Evolutionary conservation across 64 coral and sea anemone species (phyloP), one percentile per base, ranked within the genome.

Genomic region (Acropora tenuis): DNA sequence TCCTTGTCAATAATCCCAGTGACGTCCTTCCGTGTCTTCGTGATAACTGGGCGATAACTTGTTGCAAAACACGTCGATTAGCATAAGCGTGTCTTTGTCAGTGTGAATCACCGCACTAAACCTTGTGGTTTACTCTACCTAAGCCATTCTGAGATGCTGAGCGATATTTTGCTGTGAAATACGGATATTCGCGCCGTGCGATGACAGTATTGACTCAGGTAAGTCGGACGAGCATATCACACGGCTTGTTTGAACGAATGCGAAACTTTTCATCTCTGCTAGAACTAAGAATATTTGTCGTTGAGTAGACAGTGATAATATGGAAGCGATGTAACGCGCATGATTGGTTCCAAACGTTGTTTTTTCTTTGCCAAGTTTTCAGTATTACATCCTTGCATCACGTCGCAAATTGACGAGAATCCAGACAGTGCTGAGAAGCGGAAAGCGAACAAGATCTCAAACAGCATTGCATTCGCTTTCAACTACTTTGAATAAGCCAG

Each of bases 81-180:
- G 63, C 82, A 85, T 85, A 85, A 71, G 20, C 44, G 60, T 45
- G 50, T 81, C 65, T 85, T 71, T 71, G 65, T 71, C 44, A 72
- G 82, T 65, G 50, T 85, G 82, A 43, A 85, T 69, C 6, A 55
- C 52, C 52, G 8, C 47, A 65, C 43, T 1, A 69, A 50, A 50
- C 12, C 82, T 6, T 46, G 42, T 67, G 63, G 47, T 12, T 45
- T 71, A 49, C 5, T 46, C 44, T 16, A 46, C 17, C 59, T 85
- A 65, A 85, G 17, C 82, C 47, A 71, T 48, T 47, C 46, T n/a
- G 5, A 45, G 82, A 49, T 8, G 63, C 65, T 47, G 59, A 71
- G 45, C 17, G 82, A 85, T 48, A 48, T 71, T 85, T 48, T 48
- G 43, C 18, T 72, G 43, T 49, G 43, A 85, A 67, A 49, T 69